Base-by-base conservation (phyloP, 64 coral and sea anemone genomes). In the Pachyseris speciosa region DNA sequence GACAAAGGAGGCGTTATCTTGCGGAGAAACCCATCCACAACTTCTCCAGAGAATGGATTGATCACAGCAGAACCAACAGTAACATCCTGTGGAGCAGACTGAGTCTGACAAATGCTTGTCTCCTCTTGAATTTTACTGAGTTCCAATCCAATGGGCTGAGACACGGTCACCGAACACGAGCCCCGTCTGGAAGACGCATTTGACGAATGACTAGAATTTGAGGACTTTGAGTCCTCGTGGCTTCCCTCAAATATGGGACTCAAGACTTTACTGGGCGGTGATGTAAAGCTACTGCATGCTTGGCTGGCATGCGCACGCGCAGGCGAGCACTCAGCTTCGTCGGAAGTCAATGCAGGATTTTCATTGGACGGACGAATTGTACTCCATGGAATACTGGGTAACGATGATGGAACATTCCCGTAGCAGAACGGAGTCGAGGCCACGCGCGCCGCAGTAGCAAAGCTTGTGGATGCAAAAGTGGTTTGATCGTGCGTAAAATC, bases 161-260 rank as follows among this genome's bases (percentile, higher is more conserved):
- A 83, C 49, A 71, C 47, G 71, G 73, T 88, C 0, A 3, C 52
- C 10, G 85, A 92, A 50, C 36, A 74, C 64, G 92, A 89, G 9
- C 75, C 84, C 29, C 68, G 53, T 17, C 77, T 88, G 4, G 84
- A 88, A 7, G 72, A 92, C 1, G 39, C 89, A 43, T 80, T 90
- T 9, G 86, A 97, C 4, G 61, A 73, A 20, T 87, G 78, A 32
- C 74, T 84, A 2, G 87, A 89, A 31, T 78, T 72, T 52, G 91
- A 90, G 5, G 95, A 97, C 52, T 86, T 98, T 0, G 90, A 26
- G 57, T 98, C 96, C 77, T 98, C 96, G 34, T 98, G 84, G 26
- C 96, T 98, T 41, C 93, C 74, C 27, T 98, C 96, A n/a, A 98
- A 89, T 51, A 98, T 98, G 5, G 96, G 96, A 66, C 96, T 98